Percentiles rank a stretch among this genome's conserved stretches.
Conservation (phyloP, 2,113 vertebrate genomes). For the Clarias gariepinus region DNA sequence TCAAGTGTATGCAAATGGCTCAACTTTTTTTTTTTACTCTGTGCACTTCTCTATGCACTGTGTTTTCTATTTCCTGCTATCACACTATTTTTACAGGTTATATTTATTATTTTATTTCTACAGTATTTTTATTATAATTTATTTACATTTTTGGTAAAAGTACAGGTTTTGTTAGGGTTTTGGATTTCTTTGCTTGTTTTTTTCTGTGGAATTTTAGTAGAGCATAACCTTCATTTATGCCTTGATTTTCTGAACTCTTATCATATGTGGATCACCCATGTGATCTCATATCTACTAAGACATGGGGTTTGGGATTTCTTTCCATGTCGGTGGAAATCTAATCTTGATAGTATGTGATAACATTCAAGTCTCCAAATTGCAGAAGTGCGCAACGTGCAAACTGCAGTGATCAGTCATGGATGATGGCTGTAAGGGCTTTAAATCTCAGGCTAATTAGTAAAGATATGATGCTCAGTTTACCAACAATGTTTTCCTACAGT, state of each 20-base stretch:
- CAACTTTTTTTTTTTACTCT: no score
- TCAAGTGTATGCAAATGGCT: no score
- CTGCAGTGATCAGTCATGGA: neutral
- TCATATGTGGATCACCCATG: neutral
- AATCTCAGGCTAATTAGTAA: conserved; percentile 7
- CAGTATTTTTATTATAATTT: neutral
- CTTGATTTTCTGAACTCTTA: neutral
- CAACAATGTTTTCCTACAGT: neutral
- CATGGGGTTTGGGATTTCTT: neutral
- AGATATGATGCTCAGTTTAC: neutral
- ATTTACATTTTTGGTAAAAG: neutral
- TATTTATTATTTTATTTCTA: neutral
- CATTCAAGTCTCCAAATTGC: neutral
- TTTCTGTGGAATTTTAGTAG: neutral
- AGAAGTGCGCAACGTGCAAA: neutral
- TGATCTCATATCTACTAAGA: conserved; percentile 46
- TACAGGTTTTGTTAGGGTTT: neutral
- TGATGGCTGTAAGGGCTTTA: neutral
- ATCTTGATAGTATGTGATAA: neutral
- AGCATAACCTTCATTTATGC: neutral
- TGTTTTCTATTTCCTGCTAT: neutral
- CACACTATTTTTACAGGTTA: neutral
- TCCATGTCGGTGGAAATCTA: conserved; percentile 32
- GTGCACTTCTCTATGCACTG: neutral
- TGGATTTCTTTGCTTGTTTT: neutral